Base-by-base conservation (phyloP, 2,113 vertebrate genomes). In the Cisticola juncidis region DNA sequence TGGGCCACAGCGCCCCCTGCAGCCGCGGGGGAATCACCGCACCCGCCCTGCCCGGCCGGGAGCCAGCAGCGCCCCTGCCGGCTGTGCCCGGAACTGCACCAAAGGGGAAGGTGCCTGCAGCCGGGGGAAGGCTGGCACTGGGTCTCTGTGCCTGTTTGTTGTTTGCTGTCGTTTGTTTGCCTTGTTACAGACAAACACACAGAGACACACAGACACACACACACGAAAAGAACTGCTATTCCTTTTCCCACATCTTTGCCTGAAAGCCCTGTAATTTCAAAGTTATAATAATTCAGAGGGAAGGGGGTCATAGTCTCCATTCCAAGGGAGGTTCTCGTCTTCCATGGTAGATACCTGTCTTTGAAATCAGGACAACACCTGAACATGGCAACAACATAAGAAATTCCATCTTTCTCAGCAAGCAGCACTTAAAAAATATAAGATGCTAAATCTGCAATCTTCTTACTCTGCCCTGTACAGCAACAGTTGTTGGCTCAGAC, bases 211-310 rank as follows among this genome's bases (percentile, higher is more conserved):
- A 56, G 31, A 53, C 53, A 20, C 18, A 31, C 12, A 35, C 38
- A 20, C 29, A 7, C 1, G 6, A 1, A 5, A 36, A 20, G n/a
- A 50, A 29, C n/a, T 36, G 66, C 66, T 38, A 11, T 8, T 36
- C 14, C 47, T 29, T 22, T 9, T 22, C 13, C 9, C 18, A 5
- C 15, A 29, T 3, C n/a, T 38, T 11, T 29, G 47, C 47, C 45
- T 69, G 66, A 69, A 29, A 50, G n/a, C 66, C 47, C 20, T 1
- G 2, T 9, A 14, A 48, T 25, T 20, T 61, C 45, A 38, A 36
- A 48, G 15, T 20, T 15, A 33, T 0, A 38, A 9, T 20, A 31
- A 61, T 33, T 42, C 0, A 0, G 17, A 51, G 23, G 23, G 47
- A 62, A 78, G 10, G 16, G 15, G 13, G 12, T 40, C 22, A 12